These are phyloP conservation scores for Leistus spinibarbis DNA, from an alignment of 2,888 invertebrate species.

Conservation along the genomic window DNA sequence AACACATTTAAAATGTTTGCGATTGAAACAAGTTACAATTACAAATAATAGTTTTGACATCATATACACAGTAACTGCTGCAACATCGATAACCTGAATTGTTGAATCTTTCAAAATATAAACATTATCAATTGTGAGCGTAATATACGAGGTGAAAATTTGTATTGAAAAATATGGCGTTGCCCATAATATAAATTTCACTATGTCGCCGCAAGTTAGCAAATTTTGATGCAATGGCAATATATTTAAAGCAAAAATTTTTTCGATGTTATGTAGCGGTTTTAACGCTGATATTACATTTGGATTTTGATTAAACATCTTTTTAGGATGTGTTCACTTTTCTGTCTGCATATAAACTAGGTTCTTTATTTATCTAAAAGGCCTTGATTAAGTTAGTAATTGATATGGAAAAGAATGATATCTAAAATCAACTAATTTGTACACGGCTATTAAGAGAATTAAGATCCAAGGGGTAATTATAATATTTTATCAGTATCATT, in stretches of 20 bases:
- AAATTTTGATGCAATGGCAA: background rate
- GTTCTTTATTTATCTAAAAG: no score
- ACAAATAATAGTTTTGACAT: background rate
- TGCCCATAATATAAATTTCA: background rate
- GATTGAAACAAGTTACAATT: background rate
- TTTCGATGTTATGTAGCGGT: background rate
- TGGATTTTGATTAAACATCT: background rate
- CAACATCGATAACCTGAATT: background rate
- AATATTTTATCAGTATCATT: no score
- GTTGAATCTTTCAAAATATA: background rate
- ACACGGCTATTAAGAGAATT: no score
- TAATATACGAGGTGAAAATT: background rate
- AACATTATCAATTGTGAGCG: background rate
- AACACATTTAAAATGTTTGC: background rate
- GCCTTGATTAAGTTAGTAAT: no score
- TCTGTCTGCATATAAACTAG: no score
- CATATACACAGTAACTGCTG: background rate
- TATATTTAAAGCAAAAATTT: conserved; percentile 5
- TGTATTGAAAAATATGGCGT: background rate
- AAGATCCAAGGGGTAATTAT: no score
- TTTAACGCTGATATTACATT: conserved; percentile 3
- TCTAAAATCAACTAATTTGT: no score
- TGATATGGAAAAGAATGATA: no score
- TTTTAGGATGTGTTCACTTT: background rate
- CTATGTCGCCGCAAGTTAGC: background rate